phyloP scores from a whole-genome alignment of 2,113 vertebrate species.

The Lynx canadensis region DNA sequence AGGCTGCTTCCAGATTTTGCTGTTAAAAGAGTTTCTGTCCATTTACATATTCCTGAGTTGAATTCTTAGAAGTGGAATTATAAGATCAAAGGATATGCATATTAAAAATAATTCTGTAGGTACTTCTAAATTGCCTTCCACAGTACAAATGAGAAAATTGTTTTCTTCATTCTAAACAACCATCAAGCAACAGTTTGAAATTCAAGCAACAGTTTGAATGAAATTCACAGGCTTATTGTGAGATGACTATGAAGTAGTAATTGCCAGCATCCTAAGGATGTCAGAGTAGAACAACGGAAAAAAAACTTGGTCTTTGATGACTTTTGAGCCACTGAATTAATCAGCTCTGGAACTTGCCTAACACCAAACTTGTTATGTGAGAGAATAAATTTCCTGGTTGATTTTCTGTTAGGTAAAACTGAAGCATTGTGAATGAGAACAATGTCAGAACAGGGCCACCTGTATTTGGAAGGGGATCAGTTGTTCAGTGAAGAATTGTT shows the following conservation, averaged over 20 bases:
- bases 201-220: not conserved
- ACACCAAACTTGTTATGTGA: not conserved
- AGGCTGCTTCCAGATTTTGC: not conserved
- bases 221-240: not conserved
- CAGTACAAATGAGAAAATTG: not conserved
- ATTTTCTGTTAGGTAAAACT: not conserved
- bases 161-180: not conserved
- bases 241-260: not conserved
- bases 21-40: not conserved
- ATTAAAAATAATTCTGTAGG: not conserved
- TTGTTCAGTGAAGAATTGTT: not conserved
- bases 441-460: not conserved
- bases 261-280: not conserved
- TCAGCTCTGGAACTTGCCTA: not conserved
- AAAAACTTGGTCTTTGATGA: not conserved
- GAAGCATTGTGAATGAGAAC: not conserved
- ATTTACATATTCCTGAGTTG: not conserved
- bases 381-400: not conserved
- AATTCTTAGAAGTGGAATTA: conserved; percentile 34
- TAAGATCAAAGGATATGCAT: not conserved
- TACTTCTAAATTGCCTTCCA: conserved; percentile 1
- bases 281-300: not conserved
- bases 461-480: not conserved
- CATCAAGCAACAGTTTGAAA: not conserved
- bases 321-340: not conserved